Evolutionary conservation across 2,888 invertebrate species (phyloP).

Genomic region (Poecilus cupreus): DNA sequence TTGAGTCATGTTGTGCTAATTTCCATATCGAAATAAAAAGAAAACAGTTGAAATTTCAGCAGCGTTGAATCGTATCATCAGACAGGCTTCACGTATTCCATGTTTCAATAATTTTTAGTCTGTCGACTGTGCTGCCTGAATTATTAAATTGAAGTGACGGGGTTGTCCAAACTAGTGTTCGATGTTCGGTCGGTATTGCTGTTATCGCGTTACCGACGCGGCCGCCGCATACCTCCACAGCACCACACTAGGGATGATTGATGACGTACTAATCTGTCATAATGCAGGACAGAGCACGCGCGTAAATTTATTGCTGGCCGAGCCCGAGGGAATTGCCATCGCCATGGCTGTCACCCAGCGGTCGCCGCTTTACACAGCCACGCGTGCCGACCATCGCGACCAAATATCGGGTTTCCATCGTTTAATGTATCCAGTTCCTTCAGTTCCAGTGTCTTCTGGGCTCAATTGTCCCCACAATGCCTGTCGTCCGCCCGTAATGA

Average conservation of each 20-base stretch:
- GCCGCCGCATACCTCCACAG: constrained; percentile 18
- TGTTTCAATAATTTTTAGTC: constrained; percentile 53
- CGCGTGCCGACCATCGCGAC: neutral
- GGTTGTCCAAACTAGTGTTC: constrained; percentile 25
- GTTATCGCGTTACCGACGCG: constrained; percentile 43
- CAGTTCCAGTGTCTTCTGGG: constrained; percentile 42
- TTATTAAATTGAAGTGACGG: constrained; percentile 32
- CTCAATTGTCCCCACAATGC: constrained; percentile 39
- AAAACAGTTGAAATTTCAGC: neutral
- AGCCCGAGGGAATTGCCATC: constrained; percentile 52
- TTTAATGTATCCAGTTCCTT: constrained; percentile 51
- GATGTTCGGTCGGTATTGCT: constrained; percentile 28
- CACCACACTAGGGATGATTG: constrained; percentile 68
- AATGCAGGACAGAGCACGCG: constrained; percentile 69
- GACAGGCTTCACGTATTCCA: constrained; percentile 32
- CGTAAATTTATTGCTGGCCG: constrained; percentile 68
- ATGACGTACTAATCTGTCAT: constrained; percentile 73
- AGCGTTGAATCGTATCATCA: constrained; percentile 4
- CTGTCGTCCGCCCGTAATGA: constrained; percentile 30
- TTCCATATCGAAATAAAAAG: neutral
- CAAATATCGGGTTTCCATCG: constrained; percentile 49
- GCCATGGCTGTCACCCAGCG: constrained; percentile 52
- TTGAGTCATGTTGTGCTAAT: no score
- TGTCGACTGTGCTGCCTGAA: neutral
- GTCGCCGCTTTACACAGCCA: constrained; percentile 7